Base-by-base conservation (phyloP, 2,797 vertebrate species). In the Rhinella marina region DNA sequence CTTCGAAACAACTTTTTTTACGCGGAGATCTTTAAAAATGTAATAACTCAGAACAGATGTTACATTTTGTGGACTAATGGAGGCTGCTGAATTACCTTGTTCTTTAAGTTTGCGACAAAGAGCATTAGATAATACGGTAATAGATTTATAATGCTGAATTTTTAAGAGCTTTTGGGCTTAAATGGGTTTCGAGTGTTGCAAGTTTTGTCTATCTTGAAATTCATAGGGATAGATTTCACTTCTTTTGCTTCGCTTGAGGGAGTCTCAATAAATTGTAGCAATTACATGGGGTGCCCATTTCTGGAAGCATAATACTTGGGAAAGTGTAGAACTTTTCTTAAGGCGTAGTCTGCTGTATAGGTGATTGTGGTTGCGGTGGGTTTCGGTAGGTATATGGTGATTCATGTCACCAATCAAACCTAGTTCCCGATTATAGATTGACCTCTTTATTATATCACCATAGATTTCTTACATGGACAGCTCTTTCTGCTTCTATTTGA, bases 21-120 rank as follows among this genome's bases (percentile, higher is more conserved):
- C 56, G 56, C 70, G 21, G 16, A 89, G 84, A 82, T 89, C 88
- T 89, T 86, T 86, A 89, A 89, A 89, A 86, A 82, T 56, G 7
- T 77, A 82, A 79, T 86, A 86, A 89, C 84, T 89, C 84, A 83
- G 88, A 86, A 86, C 88, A 89, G 88, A 89, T 89, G 88, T 89
- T 89, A 25, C 23, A 68, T 86, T 82, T 54, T 72, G 72, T 72
- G 79, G 84, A 82, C 78, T 88, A 88, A 88, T 88, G 88, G 88
- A 81, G 84, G 70, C 52, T 82, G 84, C 59, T 82, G 61, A 89
- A 82, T 89, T 82, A 68, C 84, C 54, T 76, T 82, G 80, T 89
- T 86, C 88, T 77, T 88, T 86, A 88, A 82, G 48, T 86, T 88
- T 85, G 82, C 80, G 52, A 70, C 54, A 25, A 62, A 61, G 57